Evolutionary conservation across 2,888 invertebrate genomes (phyloP).

Genomic region (Lathronympha strigana): DNA sequence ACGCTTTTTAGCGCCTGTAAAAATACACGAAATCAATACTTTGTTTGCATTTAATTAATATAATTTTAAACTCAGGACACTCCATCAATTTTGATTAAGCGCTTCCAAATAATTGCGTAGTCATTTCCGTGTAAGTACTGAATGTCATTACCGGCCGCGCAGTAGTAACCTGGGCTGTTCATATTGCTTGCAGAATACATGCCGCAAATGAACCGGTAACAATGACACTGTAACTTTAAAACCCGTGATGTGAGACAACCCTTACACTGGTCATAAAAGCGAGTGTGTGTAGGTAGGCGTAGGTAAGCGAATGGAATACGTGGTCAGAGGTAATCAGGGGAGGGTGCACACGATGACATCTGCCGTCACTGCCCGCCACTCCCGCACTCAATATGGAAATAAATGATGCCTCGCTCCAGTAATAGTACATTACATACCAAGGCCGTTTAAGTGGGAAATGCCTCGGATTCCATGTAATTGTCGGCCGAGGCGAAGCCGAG

Average conservation of each 20-base stretch:
- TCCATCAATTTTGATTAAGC: slow-evolving; percentile 37
- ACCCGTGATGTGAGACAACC: not conserved
- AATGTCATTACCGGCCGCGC: slow-evolving; percentile 43
- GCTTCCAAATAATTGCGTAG: slow-evolving; percentile 40
- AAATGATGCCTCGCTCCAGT: slow-evolving; percentile 47
- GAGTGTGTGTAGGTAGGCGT: not conserved
- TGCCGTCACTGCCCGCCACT: slow-evolving; percentile 52
- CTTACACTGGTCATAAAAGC: not conserved
- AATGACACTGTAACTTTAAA: not conserved
- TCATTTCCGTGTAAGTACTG: slow-evolving; percentile 40
- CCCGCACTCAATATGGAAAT: slow-evolving; percentile 50
- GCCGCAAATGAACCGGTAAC: not conserved
- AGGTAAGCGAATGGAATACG: slow-evolving; percentile 4
- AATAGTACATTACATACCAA: too few relatives aligned
- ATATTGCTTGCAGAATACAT: not conserved
- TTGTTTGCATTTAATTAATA: slow-evolving; percentile 21
- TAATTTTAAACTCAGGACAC: slow-evolving; percentile 23
- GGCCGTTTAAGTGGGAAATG: too few relatives aligned
- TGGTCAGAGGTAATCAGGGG: slow-evolving; percentile 16
- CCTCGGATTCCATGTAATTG: too few relatives aligned
- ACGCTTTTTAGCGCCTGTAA: not conserved
- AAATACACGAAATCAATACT: slow-evolving; percentile 8
- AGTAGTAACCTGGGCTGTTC: slow-evolving; percentile 44
- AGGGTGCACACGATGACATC: slow-evolving; percentile 52
- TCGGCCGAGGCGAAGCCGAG: too few relatives aligned